phyloP scores from a whole-genome alignment of 2,113 vertebrate species.

The Pomatorhinus ruficollis region DNA sequence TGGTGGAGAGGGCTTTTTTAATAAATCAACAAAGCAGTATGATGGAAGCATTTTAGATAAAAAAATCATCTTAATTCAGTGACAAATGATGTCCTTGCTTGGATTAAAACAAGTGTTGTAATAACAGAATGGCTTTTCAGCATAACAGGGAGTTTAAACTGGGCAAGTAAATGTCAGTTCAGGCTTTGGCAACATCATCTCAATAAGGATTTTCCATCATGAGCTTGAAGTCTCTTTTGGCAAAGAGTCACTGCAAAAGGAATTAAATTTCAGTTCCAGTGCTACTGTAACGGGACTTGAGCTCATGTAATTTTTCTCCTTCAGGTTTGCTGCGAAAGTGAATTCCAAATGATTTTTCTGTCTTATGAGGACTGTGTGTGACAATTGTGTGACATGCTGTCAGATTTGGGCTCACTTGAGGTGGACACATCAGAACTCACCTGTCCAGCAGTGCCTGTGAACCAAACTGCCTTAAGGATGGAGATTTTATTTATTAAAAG shows the following conservation, averaged over 20 bases:
- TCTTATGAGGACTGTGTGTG: background rate
- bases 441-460: background rate
- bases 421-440: background rate
- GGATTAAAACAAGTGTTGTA: background rate
- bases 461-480: background rate
- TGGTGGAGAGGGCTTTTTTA: accelerated
- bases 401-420: background rate
- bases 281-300: background rate
- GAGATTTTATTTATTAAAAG: background rate
- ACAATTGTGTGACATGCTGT: background rate
- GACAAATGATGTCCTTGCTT: background rate
- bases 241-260: background rate
- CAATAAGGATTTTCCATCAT: background rate
- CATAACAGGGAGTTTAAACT: background rate
- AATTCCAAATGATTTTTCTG: background rate
- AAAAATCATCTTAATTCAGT: background rate
- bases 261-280: background rate
- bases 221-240: background rate
- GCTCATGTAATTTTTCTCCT: background rate
- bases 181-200: background rate
- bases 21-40: background rate
- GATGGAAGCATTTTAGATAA: background rate
- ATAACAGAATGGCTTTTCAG: background rate
- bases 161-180: background rate
- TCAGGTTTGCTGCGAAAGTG: background rate